Conservation (phyloP, 1,140 invertebrate genomes). For the Homalodisca vitripennis region DNA sequence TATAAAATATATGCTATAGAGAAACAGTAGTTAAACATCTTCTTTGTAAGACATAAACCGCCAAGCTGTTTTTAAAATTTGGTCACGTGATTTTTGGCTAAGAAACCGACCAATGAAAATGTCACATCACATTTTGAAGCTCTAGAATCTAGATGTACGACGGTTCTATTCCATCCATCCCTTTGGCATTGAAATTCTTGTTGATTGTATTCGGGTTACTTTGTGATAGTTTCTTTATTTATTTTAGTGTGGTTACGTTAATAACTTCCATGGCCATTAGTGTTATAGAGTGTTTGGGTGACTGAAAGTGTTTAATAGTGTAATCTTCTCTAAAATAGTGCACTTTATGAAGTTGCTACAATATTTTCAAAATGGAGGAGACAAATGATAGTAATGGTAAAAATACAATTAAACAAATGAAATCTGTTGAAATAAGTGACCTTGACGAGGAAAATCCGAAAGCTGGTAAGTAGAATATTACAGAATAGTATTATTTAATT, state of each 20-base stretch:
- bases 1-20: neutral
- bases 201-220: neutral
- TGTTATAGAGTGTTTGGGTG: neutral
- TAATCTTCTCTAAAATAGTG: no score
- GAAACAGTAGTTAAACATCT: no score
- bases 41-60: constrained; percentile 18
- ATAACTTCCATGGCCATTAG: neutral
- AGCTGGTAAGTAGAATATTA: constrained; percentile 19
- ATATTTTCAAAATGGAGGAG: constrained; percentile 19
- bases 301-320: neutral
- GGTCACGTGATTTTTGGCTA: constrained; percentile 9
- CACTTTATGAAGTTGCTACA: neutral
- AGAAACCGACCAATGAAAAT: constrained; percentile 18
- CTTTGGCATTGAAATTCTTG: constrained; percentile 18
- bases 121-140: constrained; percentile 19
- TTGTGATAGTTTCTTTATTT: no score
- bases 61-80: constrained; percentile 27
- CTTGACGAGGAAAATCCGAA: constrained; percentile 23
- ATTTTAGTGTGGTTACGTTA: neutral
- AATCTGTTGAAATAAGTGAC: constrained; percentile 26
- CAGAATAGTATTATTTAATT: no score
- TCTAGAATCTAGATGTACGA: no score
- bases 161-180: neutral
- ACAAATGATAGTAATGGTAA: constrained; percentile 18
- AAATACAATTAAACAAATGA: constrained; percentile 28